A percentile compares a stretch with the other conserved stretches of the same genome.
These are phyloP conservation scores for Wiebesia pumilae DNA, from an alignment of 1,140 invertebrate species.

Conservation along the genomic window DNA sequence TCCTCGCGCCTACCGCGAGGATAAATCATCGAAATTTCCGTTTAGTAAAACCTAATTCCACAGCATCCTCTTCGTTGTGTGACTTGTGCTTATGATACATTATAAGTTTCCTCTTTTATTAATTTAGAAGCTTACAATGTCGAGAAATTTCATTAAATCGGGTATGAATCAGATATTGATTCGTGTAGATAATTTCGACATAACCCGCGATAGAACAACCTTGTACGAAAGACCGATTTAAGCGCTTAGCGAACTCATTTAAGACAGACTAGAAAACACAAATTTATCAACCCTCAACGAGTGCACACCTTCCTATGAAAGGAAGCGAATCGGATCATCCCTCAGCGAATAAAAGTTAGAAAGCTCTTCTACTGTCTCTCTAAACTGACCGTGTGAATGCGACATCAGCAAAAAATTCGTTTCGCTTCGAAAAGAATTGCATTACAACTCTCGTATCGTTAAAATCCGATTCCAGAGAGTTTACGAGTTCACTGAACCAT, in stretches of 20 bases:
- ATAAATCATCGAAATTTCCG: neutral
- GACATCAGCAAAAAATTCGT: neutral
- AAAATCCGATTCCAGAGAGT: neutral
- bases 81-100: too few relatives aligned
- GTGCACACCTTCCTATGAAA: neutral
- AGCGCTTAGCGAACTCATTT: neutral
- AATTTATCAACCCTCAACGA: neutral
- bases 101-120: too few relatives aligned
- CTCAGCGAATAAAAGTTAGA: constrained; percentile 18
- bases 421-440: constrained; percentile 12
- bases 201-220: too few relatives aligned
- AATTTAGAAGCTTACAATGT: too few relatives aligned
- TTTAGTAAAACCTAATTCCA: too few relatives aligned
- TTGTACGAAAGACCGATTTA: neutral
- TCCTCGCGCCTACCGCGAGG: neutral
- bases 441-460: neutral
- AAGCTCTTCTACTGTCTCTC: constrained; percentile 5
- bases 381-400: constrained; percentile 9
- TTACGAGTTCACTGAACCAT: constrained; percentile 40
- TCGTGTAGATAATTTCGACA: too few relatives aligned
- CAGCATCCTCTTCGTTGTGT: too few relatives aligned
- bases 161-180: too few relatives aligned
- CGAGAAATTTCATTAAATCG: too few relatives aligned
- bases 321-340: neutral
- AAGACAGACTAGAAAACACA: neutral